Percentiles rank a stretch among this genome's conserved stretches.
These are phyloP conservation scores for Pelodytes ibericus DNA, from an alignment of 2,797 vertebrate genomes.

Conservation along the genomic window DNA sequence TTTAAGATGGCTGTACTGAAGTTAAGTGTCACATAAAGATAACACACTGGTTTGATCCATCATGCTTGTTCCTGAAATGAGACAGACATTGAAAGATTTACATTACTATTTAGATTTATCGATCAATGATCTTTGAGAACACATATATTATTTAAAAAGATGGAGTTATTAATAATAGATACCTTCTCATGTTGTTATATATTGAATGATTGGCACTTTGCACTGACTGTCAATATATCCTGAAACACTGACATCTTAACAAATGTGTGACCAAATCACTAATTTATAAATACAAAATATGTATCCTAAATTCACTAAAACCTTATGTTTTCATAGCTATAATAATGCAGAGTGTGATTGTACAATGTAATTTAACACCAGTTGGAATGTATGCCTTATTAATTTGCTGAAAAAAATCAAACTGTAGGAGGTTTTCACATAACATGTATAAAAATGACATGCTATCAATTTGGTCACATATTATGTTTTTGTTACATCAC, in stretches of 20 bases:
- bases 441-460: too few species aligned
- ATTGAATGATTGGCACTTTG: constrained; percentile 57
- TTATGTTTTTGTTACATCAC: too few species aligned
- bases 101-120: constrained; percentile 57
- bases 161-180: constrained; percentile 65
- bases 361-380: too few species aligned
- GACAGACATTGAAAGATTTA: constrained; percentile 33
- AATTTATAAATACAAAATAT: too few species aligned
- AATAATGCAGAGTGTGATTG: too few species aligned
- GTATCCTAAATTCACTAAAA: too few species aligned
- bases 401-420: too few species aligned
- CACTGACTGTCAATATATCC: constrained; percentile 39
- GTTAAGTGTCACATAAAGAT: constrained; percentile 10
- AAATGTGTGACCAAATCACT: too few species aligned
- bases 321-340: too few species aligned
- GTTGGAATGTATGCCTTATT: too few species aligned
- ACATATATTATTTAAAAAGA: constrained; percentile 57
- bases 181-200: constrained; percentile 58
- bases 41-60: constrained; percentile 48
- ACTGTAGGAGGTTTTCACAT: too few species aligned
- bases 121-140: constrained; percentile 56
- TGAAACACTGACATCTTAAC: constrained; percentile 15
- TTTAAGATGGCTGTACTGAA: constrained; percentile 34
- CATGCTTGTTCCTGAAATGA: constrained; percentile 37
- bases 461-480: too few species aligned